phyloP scores from a whole-genome alignment of 2,113 vertebrate genomes.

The Thunnus thynnus region DNA sequence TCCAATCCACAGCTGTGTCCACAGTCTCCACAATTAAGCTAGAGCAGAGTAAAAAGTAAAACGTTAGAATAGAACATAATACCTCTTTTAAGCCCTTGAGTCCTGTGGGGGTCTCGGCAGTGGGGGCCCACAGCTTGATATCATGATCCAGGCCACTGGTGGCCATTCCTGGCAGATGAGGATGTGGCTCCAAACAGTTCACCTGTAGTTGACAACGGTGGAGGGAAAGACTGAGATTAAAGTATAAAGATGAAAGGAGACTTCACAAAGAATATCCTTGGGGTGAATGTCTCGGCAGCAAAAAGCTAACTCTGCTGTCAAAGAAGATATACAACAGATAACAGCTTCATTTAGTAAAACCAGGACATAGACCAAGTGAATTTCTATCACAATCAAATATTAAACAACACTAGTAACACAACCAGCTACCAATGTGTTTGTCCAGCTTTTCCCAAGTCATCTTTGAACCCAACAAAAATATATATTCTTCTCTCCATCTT shows the following conservation, averaged over 20 bases:
- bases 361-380: too few relatives aligned
- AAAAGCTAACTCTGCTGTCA: background rate
- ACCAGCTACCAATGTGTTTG: background rate
- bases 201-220: conserved; percentile 82
- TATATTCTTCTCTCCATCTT: too few relatives aligned
- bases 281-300: too few relatives aligned
- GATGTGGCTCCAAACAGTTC: conserved; percentile 95
- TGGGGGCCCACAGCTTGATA: conserved; percentile 97
- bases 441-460: background rate
- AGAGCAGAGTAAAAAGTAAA: background rate
- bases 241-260: background rate
- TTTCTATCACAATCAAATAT: too few relatives aligned
- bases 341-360: too few relatives aligned
- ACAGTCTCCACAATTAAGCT: too few relatives aligned
- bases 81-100: conserved; percentile 93
- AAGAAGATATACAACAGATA: background rate
- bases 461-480: background rate
- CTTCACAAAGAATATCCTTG: background rate
- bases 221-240: background rate
- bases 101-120: conserved; percentile 89
- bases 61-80: background rate
- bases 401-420: background rate
- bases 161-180: conserved; percentile 92
- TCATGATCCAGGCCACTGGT: conserved; percentile 96
- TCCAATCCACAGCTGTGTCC: too few relatives aligned